Conservation (phyloP, 2,888 invertebrate species). For the Folsomia manolachei region DNA sequence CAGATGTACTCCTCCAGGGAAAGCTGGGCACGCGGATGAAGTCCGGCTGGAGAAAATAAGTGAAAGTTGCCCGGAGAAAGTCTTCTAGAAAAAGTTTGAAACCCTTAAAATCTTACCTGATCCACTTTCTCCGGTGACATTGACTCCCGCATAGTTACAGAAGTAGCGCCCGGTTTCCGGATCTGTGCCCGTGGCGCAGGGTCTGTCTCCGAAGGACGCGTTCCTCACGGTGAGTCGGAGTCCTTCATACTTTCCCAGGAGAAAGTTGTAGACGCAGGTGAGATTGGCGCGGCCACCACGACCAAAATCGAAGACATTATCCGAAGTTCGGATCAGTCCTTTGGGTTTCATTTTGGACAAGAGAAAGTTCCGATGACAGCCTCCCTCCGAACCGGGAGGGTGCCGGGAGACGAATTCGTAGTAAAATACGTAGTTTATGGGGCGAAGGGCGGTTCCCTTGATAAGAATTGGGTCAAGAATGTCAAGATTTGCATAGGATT, state of each 20-base stretch:
- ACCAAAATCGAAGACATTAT: slow-evolving; percentile 80
- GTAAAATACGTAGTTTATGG: slow-evolving; percentile 76
- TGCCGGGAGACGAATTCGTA: slow-evolving; percentile 82
- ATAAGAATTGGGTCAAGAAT: too few relatives aligned
- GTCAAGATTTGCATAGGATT: not conserved
- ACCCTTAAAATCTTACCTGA: too few relatives aligned
- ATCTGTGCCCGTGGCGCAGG: slow-evolving; percentile 43
- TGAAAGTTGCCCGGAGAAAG: too few relatives aligned
- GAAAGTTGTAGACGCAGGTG: slow-evolving; percentile 53
- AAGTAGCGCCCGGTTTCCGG: slow-evolving; percentile 47
- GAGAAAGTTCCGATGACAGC: slow-evolving; percentile 74
- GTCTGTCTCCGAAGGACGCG: slow-evolving; percentile 46
- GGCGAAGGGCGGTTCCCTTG: slow-evolving; percentile 77
- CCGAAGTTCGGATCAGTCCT: slow-evolving; percentile 61
- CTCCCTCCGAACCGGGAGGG: slow-evolving; percentile 69
- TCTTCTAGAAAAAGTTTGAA: too few relatives aligned
- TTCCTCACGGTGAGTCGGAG: slow-evolving; percentile 38
- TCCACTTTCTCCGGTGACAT: not conserved
- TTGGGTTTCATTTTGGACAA: slow-evolving; percentile 57
- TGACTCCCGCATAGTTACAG: slow-evolving; percentile 33
- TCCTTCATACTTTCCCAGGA: slow-evolving; percentile 40
- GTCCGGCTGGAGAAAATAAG: too few relatives aligned
- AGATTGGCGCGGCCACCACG: slow-evolving; percentile 78
- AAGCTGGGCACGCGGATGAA: slow-evolving; percentile 34
- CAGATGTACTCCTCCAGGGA: slow-evolving; percentile 46